Evolutionary conservation across 2,113 vertebrate genomes (phyloP).

Genomic region (Brachionichthys hirsutus): DNA sequence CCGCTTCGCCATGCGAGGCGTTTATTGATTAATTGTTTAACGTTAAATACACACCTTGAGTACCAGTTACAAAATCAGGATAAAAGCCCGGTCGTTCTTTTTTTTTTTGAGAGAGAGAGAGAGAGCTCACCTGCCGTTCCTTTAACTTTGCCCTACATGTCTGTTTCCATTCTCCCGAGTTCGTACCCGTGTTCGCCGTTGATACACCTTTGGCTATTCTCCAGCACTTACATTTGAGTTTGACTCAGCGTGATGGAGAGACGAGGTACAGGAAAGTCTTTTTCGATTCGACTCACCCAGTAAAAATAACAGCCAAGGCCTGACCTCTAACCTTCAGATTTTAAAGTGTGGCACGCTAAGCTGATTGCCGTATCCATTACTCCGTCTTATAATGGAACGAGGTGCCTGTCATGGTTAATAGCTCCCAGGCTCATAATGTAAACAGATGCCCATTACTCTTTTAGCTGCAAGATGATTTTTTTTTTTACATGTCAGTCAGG

Average conservation of each 20-base stretch:
- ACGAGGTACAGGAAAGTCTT: conserved; percentile 39
- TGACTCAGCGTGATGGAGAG: conserved; percentile 32
- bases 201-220: conserved; percentile 44
- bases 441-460: conserved; percentile 68
- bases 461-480: conserved; percentile 37
- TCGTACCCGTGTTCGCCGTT: conserved; percentile 23
- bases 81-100: not conserved
- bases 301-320: conserved; percentile 50
- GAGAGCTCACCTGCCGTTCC: too few relatives aligned
- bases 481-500: conserved; percentile 25
- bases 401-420: conserved; percentile 52
- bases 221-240: conserved; percentile 60
- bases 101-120: too few relatives aligned
- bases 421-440: conserved; percentile 47
- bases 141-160: not conserved
- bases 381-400: conserved; percentile 60
- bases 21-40: conserved; percentile 36
- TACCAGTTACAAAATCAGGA: conserved; percentile 27
- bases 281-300: conserved; percentile 53
- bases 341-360: conserved; percentile 37
- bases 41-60: conserved; percentile 8
- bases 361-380: conserved; percentile 59
- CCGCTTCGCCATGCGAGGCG: conserved; percentile 27
- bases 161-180: not conserved
- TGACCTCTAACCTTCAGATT: conserved; percentile 47